phyloP scores from a whole-genome alignment of 2,888 invertebrate species.

The Hemaris fuciformis region DNA sequence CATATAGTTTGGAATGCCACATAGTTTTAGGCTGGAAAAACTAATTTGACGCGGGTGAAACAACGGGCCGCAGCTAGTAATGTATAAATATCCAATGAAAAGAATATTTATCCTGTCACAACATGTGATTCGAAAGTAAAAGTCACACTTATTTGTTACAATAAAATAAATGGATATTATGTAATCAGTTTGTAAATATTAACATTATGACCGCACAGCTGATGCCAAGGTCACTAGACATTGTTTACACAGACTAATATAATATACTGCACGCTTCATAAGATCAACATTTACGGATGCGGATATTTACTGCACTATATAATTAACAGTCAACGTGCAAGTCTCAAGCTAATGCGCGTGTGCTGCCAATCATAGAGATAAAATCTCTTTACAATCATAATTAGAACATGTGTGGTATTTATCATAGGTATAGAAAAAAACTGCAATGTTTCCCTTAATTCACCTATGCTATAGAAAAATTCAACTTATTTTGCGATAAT shows the following conservation, averaged over 20 bases:
- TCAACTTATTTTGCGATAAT: no score
- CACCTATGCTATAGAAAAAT: no score
- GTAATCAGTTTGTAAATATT: neutral
- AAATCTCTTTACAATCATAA: neutral
- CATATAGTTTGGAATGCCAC: no score
- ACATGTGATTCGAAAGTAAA: neutral
- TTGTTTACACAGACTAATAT: neutral
- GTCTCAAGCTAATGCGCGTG: neutral
- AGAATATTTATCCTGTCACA: no score
- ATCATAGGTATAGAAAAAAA: no score
- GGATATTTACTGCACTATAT: neutral
- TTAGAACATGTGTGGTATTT: no score
- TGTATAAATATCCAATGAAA: no score
- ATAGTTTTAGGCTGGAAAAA: no score
- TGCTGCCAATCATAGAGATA: neutral
- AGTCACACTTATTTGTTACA: no score
- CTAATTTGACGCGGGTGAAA: no score
- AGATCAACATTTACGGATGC: neutral
- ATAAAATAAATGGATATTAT: neutral
- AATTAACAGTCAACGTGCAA: neutral
- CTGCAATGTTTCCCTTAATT: no score
- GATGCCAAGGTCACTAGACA: neutral
- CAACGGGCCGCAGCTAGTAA: no score
- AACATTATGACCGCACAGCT: neutral
- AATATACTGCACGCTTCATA: constrained; percentile 9